Evolutionary conservation across 2,797 vertebrate species (phyloP).

Genomic region (Propithecus deckenii): DNA sequence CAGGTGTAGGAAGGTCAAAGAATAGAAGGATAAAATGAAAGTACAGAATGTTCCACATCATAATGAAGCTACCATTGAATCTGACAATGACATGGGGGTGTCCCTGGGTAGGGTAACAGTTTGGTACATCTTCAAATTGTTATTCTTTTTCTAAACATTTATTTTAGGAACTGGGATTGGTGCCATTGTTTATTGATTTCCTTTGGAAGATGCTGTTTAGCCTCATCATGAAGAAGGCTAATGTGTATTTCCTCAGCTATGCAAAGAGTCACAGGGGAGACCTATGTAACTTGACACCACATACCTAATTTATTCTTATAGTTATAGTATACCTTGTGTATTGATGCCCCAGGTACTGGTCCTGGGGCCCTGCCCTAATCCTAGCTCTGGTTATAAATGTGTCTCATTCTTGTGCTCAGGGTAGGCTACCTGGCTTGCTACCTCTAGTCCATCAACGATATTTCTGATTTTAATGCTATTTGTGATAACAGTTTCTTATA

Average conservation of each 20-base stretch:
- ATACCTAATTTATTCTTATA: background rate
- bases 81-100: accelerated
- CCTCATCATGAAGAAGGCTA: background rate
- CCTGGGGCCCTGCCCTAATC: background rate
- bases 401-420: background rate
- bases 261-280: background rate
- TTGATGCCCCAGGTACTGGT: too few species aligned
- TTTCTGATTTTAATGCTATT: background rate
- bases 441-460: too few species aligned
- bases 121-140: background rate
- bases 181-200: background rate
- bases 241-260: background rate
- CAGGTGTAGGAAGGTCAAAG: background rate
- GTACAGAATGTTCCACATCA: background rate
- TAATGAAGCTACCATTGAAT: accelerated
- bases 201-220: background rate
- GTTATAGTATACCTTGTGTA: background rate
- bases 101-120: accelerated
- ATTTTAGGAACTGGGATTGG: background rate
- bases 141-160: background rate
- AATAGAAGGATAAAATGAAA: accelerated
- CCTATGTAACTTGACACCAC: accelerated
- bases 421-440: accelerated
- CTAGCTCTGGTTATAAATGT: background rate
- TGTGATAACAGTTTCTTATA: background rate